Evolutionary conservation across 2,797 vertebrate genomes (phyloP).

Genomic region (Pseudocheirus occidentalis): DNA sequence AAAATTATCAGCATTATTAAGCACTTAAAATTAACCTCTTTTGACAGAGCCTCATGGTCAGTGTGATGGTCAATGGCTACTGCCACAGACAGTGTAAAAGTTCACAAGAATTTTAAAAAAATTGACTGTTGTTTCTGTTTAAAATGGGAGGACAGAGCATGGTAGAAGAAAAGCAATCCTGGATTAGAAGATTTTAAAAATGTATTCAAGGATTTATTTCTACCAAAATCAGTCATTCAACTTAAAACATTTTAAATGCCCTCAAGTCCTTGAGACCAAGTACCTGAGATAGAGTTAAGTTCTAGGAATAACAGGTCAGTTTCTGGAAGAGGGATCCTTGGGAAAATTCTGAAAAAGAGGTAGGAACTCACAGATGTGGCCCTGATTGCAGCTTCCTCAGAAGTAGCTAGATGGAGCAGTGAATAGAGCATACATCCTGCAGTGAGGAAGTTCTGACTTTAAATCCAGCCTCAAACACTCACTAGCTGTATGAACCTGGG

Average conservation of each 20-base stretch:
- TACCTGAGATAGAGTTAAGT: background rate
- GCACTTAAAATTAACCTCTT: background rate
- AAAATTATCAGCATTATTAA: slow-evolving; percentile 2
- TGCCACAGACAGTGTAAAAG: background rate
- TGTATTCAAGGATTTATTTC: background rate
- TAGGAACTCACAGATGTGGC: background rate
- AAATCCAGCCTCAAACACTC: background rate
- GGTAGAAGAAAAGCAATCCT: background rate
- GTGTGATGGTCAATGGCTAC: background rate
- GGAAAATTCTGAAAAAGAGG: background rate
- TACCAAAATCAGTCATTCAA: background rate
- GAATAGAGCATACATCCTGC: background rate
- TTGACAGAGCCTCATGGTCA: background rate
- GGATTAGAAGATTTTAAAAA: background rate
- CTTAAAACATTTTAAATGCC: slow-evolving; percentile 14
- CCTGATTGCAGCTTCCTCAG: background rate
- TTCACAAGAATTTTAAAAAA: background rate
- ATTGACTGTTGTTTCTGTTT: background rate
- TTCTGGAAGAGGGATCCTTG: background rate
- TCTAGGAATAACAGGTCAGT: background rate
- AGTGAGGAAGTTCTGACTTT: background rate
- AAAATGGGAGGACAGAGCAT: background rate
- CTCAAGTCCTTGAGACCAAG: background rate
- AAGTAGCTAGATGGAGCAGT: background rate
- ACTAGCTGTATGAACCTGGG: background rate